These are phyloP conservation scores for Helicoverpa assulta DNA, from an alignment of 2,888 invertebrate species.

Conservation along the genomic window DNA sequence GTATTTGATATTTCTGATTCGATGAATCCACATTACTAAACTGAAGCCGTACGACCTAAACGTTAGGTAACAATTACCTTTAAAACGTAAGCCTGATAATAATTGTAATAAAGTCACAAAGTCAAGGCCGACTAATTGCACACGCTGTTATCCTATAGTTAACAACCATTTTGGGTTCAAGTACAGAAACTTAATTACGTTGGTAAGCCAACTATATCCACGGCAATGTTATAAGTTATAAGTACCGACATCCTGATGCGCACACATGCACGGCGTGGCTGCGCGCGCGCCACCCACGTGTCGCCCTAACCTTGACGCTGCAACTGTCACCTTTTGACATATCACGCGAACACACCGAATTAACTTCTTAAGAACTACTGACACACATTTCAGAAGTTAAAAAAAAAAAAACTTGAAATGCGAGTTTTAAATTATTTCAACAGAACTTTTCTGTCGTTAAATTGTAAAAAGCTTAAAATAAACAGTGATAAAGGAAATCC, in stretches of 20 bases:
- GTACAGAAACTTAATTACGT: slow-evolving; percentile 41
- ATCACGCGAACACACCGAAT: slow-evolving; percentile 26
- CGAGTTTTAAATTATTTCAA: too few species aligned
- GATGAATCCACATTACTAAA: background rate
- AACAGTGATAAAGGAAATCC: slow-evolving; percentile 6
- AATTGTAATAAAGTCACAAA: slow-evolving; percentile 18
- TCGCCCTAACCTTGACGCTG: slow-evolving; percentile 53
- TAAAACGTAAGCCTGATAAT: background rate
- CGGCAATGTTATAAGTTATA: slow-evolving; percentile 2
- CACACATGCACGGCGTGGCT: slow-evolving; percentile 16
- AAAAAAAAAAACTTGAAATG: background rate
- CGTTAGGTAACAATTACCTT: too few species aligned
- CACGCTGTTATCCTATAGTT: slow-evolving; percentile 6
- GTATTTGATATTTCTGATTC: background rate
- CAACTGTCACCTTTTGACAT: slow-evolving; percentile 52
- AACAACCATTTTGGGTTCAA: slow-evolving; percentile 40
- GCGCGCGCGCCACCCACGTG: slow-evolving; percentile 50
- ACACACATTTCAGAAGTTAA: slow-evolving; percentile 27
- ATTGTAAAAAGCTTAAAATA: background rate
- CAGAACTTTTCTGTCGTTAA: background rate
- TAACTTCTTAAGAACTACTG: slow-evolving; percentile 18
- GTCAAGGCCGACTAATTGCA: slow-evolving; percentile 34
- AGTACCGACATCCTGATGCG: slow-evolving; percentile 47
- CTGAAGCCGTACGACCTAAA: background rate
- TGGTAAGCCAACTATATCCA: slow-evolving; percentile 4